phyloP scores from a whole-genome alignment of 2,888 invertebrate species.

The Micoletzkya japonica region DNA sequence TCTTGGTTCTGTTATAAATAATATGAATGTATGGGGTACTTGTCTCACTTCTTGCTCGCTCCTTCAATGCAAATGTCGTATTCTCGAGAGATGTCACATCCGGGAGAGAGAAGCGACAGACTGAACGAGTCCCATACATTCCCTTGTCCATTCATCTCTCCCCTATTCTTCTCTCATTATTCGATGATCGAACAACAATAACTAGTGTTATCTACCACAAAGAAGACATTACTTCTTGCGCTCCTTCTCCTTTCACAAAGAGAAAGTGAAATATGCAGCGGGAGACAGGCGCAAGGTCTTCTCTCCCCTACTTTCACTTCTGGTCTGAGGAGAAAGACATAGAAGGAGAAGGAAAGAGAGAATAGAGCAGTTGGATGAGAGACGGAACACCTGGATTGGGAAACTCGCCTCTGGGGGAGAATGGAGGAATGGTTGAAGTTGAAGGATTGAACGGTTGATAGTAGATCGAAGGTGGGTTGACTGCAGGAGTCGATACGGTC shows the following conservation, averaged over 20 bases:
- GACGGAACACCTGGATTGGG: neutral
- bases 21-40: neutral
- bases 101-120: slow-evolving; percentile 12
- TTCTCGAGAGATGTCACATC: slow-evolving; percentile 44
- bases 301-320: neutral
- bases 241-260: no score
- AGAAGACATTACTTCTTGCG: no score
- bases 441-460: slow-evolving; percentile 26
- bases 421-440: slow-evolving; percentile 22
- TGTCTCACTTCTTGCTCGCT: slow-evolving; percentile 29
- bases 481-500: slow-evolving; percentile 46
- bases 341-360: neutral
- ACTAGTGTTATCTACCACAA: no score
- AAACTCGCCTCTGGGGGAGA: slow-evolving; percentile 14
- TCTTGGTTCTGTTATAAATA: neutral
- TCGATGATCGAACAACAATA: no score
- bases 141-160: neutral
- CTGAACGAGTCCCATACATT: slow-evolving; percentile 13
- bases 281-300: no score
- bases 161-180: no score
- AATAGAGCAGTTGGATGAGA: neutral
- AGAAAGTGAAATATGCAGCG: no score
- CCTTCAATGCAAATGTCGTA: slow-evolving; percentile 50
- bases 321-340: neutral
- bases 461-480: slow-evolving; percentile 44